phyloP scores from a whole-genome alignment of 2,888 invertebrate species.

The Mactromeris polynyma region DNA sequence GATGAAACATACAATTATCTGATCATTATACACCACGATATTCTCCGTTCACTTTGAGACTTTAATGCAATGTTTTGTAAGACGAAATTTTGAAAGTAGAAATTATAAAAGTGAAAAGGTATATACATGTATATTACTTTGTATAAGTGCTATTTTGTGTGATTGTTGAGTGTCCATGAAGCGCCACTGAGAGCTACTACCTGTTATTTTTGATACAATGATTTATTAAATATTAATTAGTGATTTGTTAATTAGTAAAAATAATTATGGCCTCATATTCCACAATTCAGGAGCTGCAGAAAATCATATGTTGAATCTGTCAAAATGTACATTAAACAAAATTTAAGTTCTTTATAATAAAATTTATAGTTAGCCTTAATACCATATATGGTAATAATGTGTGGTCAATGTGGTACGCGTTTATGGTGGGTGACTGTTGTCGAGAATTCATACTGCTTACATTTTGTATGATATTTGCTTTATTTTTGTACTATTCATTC shows the following conservation, averaged over 20 bases:
- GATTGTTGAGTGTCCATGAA: not conserved
- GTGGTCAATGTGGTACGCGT: not conserved
- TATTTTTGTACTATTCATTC: slow-evolving; percentile 38
- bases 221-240: no score
- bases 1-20: not conserved
- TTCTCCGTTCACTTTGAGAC: not conserved
- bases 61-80: not conserved
- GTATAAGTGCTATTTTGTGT: slow-evolving; percentile 10
- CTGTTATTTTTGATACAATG: no score
- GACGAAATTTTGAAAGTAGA: not conserved
- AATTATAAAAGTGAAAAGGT: not conserved
- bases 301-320: no score
- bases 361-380: not conserved
- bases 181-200: no score
- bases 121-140: slow-evolving; percentile 3
- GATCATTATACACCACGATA: not conserved
- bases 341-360: no score
- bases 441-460: slow-evolving; percentile 29
- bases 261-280: no score
- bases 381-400: not conserved
- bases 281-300: no score
- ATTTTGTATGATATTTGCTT: slow-evolving; percentile 25
- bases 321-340: no score
- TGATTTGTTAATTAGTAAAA: no score
- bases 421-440: not conserved